Base-by-base conservation (phyloP, 2,113 vertebrate species). In the Natator depressus region DNA sequence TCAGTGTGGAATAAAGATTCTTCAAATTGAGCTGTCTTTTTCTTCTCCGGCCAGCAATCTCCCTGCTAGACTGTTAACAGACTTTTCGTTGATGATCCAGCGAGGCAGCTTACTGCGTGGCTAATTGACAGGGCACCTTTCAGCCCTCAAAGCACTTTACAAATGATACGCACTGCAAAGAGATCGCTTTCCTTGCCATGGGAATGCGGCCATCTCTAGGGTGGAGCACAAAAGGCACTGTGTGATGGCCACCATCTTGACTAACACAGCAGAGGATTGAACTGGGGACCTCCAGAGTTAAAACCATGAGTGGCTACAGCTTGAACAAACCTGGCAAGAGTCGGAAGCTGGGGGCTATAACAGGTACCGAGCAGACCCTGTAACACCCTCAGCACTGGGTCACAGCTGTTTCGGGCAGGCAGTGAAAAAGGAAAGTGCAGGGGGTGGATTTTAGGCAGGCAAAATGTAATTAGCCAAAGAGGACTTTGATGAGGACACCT, bases 1-100 rank as follows among this genome's bases (percentile, higher is more conserved):
- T 98, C 80, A 4, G 96, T 96, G 98, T 93, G 92, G 90, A 98
- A 98, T 98, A 98, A 98, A 98, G 93, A 90, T 97, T 96, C 93
- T 97, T 81, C 89, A 97, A 95, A 90, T 78, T 3, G 54, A 91
- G 12, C 78, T 6, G 59, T 53, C 69, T 46, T 13, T 80, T 54
- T 16, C 75, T 78, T 78, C 24, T 76, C 35, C 8, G 1, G n/a
- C n/a, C n/a, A 10, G 8, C 19, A 20, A 11, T 17, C 19, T 38
- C 65, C 65, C 25, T 14, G 24, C 5, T 78, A 29, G 42, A 3
- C 20, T 11, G 4, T 25, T 19, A 11, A 27, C 46, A 27, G 46
- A 22, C 17, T 10, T 10, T 29, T 11, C 5, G 5, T 24, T 25
- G 75, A 10, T 10, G 69, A 29, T 8, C 75, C 42, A 42, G 38